These are phyloP conservation scores for Drosophila nasuta DNA, from an alignment of 1,140 invertebrate genomes.

Conservation along the genomic window DNA sequence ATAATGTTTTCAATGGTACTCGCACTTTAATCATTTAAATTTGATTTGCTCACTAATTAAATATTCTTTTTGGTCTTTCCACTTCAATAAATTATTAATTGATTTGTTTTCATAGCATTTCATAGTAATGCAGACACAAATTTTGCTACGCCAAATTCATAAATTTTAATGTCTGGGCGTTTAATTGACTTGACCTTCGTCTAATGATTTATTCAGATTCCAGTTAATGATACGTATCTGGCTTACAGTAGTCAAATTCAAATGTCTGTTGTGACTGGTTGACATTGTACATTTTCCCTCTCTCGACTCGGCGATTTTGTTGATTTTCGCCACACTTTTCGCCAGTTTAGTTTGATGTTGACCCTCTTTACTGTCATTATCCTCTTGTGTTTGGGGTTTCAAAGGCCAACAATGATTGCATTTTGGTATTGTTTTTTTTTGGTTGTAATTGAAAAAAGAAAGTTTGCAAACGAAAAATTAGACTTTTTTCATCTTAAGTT, in stretches of 20 bases:
- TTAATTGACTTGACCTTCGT: constrained; percentile 39
- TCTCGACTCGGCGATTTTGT: background rate
- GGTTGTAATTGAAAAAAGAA: constrained; percentile 45
- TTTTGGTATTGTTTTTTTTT: constrained; percentile 37
- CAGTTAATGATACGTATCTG: constrained; percentile 36
- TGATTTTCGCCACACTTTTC: constrained; percentile 40
- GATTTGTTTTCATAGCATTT: constrained; percentile 10
- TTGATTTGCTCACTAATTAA: constrained; percentile 5
- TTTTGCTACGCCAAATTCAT: constrained; percentile 28
- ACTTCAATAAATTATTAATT: constrained; percentile 23
- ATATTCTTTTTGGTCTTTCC: constrained; percentile 7
- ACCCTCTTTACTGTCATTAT: constrained; percentile 27
- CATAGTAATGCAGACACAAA: constrained; percentile 16
- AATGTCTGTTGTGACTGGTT: constrained; percentile 12
- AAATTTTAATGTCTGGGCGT: constrained; percentile 36
- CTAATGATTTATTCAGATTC: constrained; percentile 40
- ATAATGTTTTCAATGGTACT: background rate
- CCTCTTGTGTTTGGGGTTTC: constrained; percentile 1
- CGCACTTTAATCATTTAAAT: background rate
- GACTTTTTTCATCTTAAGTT: constrained; percentile 10
- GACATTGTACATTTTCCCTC: constrained; percentile 8
- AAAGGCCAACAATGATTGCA: constrained; percentile 29
- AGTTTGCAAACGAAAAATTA: constrained; percentile 39
- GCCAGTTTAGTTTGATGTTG: constrained; percentile 28
- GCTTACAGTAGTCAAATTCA: constrained; percentile 18